Evolutionary conservation across 2,888 invertebrate species (phyloP).

Genomic region (Nemurella pictetii): DNA sequence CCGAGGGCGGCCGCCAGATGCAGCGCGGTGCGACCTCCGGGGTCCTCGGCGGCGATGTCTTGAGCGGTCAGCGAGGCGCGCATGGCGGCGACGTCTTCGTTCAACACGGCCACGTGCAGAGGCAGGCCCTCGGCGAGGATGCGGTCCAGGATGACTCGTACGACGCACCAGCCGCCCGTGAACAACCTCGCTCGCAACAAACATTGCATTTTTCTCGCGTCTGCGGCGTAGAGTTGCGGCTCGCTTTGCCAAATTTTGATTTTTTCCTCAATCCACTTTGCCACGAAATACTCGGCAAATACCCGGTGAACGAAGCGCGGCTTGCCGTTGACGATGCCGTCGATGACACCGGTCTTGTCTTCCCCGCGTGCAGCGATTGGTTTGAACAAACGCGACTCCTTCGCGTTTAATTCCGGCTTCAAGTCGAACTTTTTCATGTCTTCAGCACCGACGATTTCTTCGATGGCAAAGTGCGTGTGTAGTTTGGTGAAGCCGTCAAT

Average conservation of each 20-base stretch:
- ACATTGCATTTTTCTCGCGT: not conserved
- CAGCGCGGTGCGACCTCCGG: not conserved
- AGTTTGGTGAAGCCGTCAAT: no score
- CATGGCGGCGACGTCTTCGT: not conserved
- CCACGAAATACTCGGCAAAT: conserved; percentile 38
- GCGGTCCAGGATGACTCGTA: not conserved
- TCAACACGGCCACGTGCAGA: not conserved
- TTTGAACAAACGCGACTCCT: not conserved
- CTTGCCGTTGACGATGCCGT: conserved; percentile 19
- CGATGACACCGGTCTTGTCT: conserved; percentile 33
- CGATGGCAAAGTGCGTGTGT: no score
- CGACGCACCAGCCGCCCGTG: not conserved
- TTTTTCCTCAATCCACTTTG: conserved; percentile 32
- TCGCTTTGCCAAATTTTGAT: conserved; percentile 18
- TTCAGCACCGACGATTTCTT: no score
- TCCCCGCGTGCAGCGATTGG: conserved; percentile 19
- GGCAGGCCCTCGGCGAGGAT: not conserved
- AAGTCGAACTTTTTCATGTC: no score
- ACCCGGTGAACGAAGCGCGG: conserved; percentile 35
- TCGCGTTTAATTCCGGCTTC: not conserved
- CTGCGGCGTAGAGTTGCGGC: no score
- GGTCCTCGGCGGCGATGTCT: not conserved
- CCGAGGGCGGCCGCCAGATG: not conserved
- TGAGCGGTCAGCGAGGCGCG: not conserved
- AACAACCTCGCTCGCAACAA: not conserved